phyloP scores from a whole-genome alignment of 2,888 invertebrate species.

The Geophilus truncorum region DNA sequence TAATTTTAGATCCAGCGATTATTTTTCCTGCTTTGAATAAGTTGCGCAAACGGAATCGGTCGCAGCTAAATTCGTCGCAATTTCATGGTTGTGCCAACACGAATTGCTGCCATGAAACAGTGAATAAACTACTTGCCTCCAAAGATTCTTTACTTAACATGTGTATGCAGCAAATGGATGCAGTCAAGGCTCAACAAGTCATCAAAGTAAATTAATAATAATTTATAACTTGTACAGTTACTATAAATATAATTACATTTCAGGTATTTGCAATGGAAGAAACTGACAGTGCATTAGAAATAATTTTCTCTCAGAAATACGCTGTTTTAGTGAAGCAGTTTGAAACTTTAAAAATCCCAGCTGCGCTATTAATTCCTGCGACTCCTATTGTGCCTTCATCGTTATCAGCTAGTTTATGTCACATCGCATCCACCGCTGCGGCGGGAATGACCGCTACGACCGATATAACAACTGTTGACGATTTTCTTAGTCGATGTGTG shows the following conservation, averaged over 20 bases:
- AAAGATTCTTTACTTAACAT: conserved; percentile 1
- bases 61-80: neutral
- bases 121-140: neutral
- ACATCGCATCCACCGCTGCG: neutral
- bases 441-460: neutral
- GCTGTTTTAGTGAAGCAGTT: neutral
- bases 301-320: neutral
- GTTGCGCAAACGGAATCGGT: neutral
- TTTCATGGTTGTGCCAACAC: neutral
- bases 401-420: neutral
- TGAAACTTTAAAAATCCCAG: neutral
- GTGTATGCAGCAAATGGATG: conserved; percentile 18
- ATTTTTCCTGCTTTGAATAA: neutral
- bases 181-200: conserved; percentile 2
- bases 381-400: neutral
- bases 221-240: neutral
- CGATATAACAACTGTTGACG: neutral
- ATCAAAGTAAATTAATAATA: neutral
- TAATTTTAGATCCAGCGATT: neutral
- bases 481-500: neutral
- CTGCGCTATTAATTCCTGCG: neutral
- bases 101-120: neutral
- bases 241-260: neutral
- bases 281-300: neutral
- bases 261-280: conserved; percentile 23